Evolutionary conservation across 2,797 vertebrate species (phyloP).

Genomic region (Sebastes trivittatus): DNA sequence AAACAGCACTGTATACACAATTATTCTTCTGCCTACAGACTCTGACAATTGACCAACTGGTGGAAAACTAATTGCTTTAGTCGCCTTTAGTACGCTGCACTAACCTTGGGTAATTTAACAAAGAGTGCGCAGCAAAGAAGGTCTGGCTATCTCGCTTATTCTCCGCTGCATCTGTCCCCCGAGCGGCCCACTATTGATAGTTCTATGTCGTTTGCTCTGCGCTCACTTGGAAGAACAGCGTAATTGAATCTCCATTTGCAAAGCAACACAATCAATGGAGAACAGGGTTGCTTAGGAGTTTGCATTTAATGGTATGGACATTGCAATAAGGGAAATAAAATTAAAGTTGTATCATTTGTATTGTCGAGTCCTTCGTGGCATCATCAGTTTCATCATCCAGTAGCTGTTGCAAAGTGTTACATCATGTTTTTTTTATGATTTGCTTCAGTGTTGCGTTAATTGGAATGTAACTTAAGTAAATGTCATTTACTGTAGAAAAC

Average conservation of each 20-base stretch:
- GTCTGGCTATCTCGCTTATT: conserved; percentile 44
- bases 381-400: background rate
- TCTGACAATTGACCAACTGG: conserved; percentile 71
- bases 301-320: conserved; percentile 52
- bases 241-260: conserved; percentile 75
- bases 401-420: conserved; percentile 16
- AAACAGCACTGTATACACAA: conserved; percentile 36
- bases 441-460: background rate
- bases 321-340: conserved; percentile 29
- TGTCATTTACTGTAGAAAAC: background rate
- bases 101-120: conserved; percentile 76
- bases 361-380: background rate
- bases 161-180: conserved; percentile 51
- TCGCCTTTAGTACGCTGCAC: conserved; percentile 56
- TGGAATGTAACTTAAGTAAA: conserved; percentile 8
- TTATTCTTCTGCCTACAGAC: conserved; percentile 50
- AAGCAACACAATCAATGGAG: conserved; percentile 66
- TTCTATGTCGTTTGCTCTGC: conserved; percentile 55
- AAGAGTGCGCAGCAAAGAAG: conserved; percentile 52
- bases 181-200: conserved; percentile 52
- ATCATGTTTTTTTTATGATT: conserved; percentile 8
- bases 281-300: conserved; percentile 58
- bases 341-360: background rate
- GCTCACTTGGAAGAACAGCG: conserved; percentile 61
- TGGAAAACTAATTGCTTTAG: conserved; percentile 74